Percentiles rank a stretch among this genome's conserved stretches.
Conservation (phyloP, 2,888 invertebrate genomes). For the Melangyna quadrimaculata region DNA sequence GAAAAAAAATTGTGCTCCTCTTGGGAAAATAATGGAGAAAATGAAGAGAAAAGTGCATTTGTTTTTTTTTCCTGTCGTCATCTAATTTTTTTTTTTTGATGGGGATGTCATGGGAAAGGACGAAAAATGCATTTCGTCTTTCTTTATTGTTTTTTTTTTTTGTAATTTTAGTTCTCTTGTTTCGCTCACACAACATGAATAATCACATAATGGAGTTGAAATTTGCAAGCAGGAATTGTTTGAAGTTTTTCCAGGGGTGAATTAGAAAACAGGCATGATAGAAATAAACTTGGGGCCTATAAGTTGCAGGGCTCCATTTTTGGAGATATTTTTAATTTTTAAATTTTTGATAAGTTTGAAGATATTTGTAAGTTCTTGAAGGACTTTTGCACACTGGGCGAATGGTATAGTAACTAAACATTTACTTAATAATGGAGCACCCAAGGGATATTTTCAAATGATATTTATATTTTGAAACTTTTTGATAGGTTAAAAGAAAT, state of each 20-base stretch:
- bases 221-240: neutral
- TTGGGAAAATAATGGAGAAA: conserved; percentile 32
- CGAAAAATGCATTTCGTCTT: neutral
- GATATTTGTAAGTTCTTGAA: no score
- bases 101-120: conserved; percentile 31
- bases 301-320: neutral
- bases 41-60: conserved; percentile 42
- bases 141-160: neutral
- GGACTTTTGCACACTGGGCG: no score
- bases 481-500: no score
- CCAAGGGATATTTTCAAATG: no score
- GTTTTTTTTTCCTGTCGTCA: neutral
- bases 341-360: neutral
- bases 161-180: conserved; percentile 37
- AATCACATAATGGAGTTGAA: conserved; percentile 36
- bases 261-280: neutral
- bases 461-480: no score
- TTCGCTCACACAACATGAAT: conserved; percentile 22
- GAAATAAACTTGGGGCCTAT: neutral
- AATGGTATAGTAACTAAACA: no score
- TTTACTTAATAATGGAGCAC: no score
- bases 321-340: neutral
- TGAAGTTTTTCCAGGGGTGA: neutral
- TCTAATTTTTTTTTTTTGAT: conserved; percentile 27
- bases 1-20: neutral